Evolutionary conservation across 2,888 invertebrate species (phyloP).

Genomic region (Lasioglossum figueresi): DNA sequence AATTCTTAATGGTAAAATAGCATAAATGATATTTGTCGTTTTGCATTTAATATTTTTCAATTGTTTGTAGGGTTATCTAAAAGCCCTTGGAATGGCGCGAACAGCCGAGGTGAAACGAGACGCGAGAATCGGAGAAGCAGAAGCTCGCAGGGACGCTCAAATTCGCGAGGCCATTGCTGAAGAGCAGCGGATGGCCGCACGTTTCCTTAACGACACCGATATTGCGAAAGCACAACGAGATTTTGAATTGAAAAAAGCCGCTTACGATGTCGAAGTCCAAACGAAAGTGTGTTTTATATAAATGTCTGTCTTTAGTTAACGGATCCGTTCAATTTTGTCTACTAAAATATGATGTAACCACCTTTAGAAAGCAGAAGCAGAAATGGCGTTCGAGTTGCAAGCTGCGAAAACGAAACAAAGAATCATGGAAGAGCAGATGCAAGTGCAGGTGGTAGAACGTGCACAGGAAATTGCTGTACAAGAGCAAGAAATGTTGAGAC

Average conservation of each 20-base stretch:
- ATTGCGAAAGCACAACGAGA: constrained; percentile 98
- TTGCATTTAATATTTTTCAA: constrained; percentile 18
- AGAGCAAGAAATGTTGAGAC: constrained; percentile 97
- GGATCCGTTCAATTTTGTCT: constrained; percentile 14
- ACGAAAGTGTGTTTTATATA: constrained; percentile 88
- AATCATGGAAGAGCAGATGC: constrained; percentile 99
- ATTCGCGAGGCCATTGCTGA: constrained; percentile 98
- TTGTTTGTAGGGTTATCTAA: constrained; percentile 91
- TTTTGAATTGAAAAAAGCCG: constrained; percentile 98
- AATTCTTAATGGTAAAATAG: constrained; percentile 20
- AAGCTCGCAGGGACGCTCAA: constrained; percentile 95
- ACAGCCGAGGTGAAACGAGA: constrained; percentile 98
- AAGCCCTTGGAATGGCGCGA: constrained; percentile 97
- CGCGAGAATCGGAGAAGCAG: constrained; percentile 98
- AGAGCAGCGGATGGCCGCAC: constrained; percentile 97
- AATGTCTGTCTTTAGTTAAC: background rate
- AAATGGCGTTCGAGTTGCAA: constrained; percentile 96
- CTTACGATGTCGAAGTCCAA: constrained; percentile 98
- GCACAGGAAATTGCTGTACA: constrained; percentile 97
- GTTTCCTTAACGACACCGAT: constrained; percentile 97
- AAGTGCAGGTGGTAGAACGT: constrained; percentile 95
- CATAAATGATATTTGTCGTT: background rate
- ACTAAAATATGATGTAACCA: constrained; percentile 10
- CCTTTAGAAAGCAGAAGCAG: constrained; percentile 92
- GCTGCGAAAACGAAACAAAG: constrained; percentile 98